Conservation (phyloP, 2,888 invertebrate genomes). For the Acrobasis suavella region DNA sequence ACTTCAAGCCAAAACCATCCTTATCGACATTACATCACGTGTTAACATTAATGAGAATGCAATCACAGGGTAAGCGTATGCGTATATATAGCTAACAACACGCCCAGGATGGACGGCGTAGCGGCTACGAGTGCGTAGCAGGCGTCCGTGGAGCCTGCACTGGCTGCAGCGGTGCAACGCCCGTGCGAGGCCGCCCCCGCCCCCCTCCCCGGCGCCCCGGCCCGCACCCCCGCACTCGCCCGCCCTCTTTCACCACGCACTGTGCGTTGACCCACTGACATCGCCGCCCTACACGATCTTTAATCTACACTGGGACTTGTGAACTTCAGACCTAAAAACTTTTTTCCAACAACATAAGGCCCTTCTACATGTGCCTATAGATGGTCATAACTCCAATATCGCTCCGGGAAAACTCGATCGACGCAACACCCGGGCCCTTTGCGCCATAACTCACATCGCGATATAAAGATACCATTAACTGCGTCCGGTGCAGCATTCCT, state of each 20-base stretch:
- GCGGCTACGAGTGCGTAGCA: conserved; percentile 54
- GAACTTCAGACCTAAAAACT: conserved; percentile 45
- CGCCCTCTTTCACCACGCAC: conserved; percentile 65
- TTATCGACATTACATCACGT: conserved; percentile 5
- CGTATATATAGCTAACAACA: not conserved
- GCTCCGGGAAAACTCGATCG: not conserved
- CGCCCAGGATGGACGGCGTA: not conserved
- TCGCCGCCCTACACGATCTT: conserved; percentile 76
- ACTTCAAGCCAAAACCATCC: conserved; percentile 2
- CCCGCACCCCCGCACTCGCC: conserved; percentile 34
- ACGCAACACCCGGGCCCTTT: not conserved
- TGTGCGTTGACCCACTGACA: conserved; percentile 81
- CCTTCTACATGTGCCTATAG: not conserved
- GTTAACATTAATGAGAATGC: conserved; percentile 11
- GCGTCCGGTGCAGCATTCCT: conserved; percentile 43
- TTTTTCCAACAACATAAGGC: not conserved
- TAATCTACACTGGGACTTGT: conserved; percentile 66
- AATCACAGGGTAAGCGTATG: conserved; percentile 14
- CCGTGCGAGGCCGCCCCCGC: conserved; percentile 50
- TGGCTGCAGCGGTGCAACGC: conserved; percentile 75
- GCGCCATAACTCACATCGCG: conserved; percentile 14
- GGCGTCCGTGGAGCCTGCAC: conserved; percentile 62
- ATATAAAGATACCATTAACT: conserved; percentile 23
- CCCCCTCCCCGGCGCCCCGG: conserved; percentile 32
- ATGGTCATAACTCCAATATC: not conserved